Base-by-base conservation (phyloP, 1,140 invertebrate genomes). In the Drosophila paulistorum region DNA sequence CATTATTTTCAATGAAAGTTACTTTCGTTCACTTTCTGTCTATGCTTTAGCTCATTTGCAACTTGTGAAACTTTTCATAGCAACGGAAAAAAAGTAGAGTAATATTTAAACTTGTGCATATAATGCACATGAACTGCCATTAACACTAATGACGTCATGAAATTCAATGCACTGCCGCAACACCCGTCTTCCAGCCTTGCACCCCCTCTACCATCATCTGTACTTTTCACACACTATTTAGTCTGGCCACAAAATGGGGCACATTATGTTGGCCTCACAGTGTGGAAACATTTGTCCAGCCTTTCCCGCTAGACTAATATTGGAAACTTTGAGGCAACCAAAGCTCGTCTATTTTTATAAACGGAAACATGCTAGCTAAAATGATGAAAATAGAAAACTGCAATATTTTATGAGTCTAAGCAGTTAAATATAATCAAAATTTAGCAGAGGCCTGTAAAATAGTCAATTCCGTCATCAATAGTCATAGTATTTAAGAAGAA, bases 131-230 rank as follows among this genome's bases (percentile, higher is more conserved):
- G 57, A 17, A 65, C 65, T 75, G 76, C 70, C 76, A 78, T 78
- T 78, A 78, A 71, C 76, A 74, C 76, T 78, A 78, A 78, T 71
- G 76, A 78, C 76, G 76, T 78, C 76, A 78, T 78, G 76, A 78
- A 78, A 78, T 75, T 78, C 76, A 75, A 78, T 78, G 76, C 76
- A 42, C 42, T 41, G 57, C 30, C 30, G 30, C 30, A 30, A 7
- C 30, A 6, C 30, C 23, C 23, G 0, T 4, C 30, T 30, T 5
- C 30, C 30, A 7, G 4, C 26, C 5, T 26, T 26, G 5, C n/a
- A 14, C 35, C 37, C 54, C 65, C 17, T 23, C 1, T 51, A 4
- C 17, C 20, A 5, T n/a, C 42, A 45, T 14, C 42, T 1, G 13
- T 45, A 6, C 45, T 51, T 7, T 48, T 20, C 14, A 48, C 45